Conservation (phyloP, 2,888 invertebrate genomes). For the Chaitophorus viminalis region DNA sequence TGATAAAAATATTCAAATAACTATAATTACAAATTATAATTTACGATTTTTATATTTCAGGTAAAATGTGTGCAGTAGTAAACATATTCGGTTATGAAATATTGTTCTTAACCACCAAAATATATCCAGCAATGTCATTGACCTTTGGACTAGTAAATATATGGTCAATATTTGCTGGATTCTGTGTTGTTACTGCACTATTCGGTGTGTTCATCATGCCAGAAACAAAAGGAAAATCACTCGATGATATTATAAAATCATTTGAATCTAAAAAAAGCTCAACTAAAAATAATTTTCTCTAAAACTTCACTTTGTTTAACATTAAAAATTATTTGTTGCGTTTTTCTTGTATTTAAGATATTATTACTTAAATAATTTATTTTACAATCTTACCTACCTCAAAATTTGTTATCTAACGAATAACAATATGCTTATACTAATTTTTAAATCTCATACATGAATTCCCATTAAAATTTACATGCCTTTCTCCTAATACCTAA, state of each 20-base stretch:
- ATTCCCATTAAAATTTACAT: too few relatives aligned
- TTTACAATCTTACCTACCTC: too few relatives aligned
- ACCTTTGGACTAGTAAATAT: slow-evolving; percentile 14
- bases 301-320: too few relatives aligned
- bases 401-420: too few relatives aligned
- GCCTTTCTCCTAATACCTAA: too few relatives aligned
- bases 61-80: slow-evolving; percentile 33
- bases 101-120: slow-evolving; percentile 6
- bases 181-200: slow-evolving; percentile 2
- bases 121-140: slow-evolving; percentile 32
- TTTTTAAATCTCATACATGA: too few relatives aligned
- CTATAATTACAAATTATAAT: not conserved
- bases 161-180: slow-evolving; percentile 27
- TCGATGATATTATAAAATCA: slow-evolving; percentile 33
- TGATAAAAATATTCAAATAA: not conserved
- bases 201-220: slow-evolving; percentile 48
- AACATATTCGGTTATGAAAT: not conserved
- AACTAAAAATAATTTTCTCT: not conserved
- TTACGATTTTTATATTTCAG: not conserved
- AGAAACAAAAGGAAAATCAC: slow-evolving; percentile 55
- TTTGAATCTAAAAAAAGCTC: not conserved
- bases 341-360: too few relatives aligned
- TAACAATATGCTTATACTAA: too few relatives aligned
- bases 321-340: too few relatives aligned
- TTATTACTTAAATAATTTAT: too few relatives aligned